Evolutionary conservation across 1,140 invertebrate genomes (phyloP).

Genomic region (Pseudomyrmex dendroicus): DNA sequence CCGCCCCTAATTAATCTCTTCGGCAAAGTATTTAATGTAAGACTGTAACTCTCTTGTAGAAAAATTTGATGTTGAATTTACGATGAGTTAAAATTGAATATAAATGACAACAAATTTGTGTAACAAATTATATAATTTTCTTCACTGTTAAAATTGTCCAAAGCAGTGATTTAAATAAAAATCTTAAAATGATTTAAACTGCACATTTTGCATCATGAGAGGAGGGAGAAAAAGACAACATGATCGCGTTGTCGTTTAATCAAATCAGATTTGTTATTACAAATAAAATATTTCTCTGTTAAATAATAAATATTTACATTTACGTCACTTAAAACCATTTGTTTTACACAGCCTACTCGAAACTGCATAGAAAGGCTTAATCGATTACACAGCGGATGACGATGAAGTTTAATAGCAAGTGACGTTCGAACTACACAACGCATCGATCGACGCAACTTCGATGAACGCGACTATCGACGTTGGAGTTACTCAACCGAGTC

Average conservation of each 20-base stretch:
- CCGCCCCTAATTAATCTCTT: constrained; percentile 22
- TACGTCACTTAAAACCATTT: no score
- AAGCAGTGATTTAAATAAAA: no score
- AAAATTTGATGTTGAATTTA: neutral
- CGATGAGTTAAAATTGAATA: neutral
- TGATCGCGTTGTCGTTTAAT: neutral
- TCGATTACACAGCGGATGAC: neutral
- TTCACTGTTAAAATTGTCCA: no score
- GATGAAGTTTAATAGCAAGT: constrained; percentile 8
- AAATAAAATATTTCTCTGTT: neutral
- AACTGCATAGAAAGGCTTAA: neutral
- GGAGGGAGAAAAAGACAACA: no score
- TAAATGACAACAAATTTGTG: no score
- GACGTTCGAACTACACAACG: neutral
- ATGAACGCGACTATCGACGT: constrained; percentile 20
- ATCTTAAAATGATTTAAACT: no score
- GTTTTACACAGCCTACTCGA: no score
- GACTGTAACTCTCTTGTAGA: neutral
- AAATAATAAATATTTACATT: neutral
- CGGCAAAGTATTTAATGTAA: neutral
- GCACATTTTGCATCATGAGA: no score
- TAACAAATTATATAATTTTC: no score
- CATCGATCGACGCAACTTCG: constrained; percentile 22
- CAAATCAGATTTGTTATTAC: constrained; percentile 3
- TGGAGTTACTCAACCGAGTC: constrained; percentile 22